A percentile compares a stretch with the other conserved stretches of the same genome.
These are phyloP conservation scores for Cartodere bifasciata DNA, from an alignment of 2,888 invertebrate species.

Conservation along the genomic window DNA sequence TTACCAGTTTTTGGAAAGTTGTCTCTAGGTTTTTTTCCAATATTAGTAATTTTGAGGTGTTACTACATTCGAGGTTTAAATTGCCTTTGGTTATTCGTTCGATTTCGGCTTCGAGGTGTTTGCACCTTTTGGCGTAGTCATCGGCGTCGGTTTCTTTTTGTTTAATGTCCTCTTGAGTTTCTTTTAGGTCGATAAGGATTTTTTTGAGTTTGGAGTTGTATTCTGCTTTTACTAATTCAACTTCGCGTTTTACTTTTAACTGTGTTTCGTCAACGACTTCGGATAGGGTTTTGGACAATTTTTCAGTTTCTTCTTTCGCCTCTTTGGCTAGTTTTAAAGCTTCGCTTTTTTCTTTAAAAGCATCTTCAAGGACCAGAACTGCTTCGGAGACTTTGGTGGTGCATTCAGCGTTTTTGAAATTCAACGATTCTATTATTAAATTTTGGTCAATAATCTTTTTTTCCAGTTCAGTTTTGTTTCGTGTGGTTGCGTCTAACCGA, in stretches of 20 bases:
- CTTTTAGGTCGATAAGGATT: slow-evolving; percentile 43
- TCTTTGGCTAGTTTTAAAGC: slow-evolving; percentile 38
- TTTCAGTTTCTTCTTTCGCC: slow-evolving; percentile 39
- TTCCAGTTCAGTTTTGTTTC: slow-evolving; percentile 31
- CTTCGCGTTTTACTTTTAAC: slow-evolving; percentile 43
- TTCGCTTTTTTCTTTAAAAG: slow-evolving; percentile 42
- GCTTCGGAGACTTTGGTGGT: slow-evolving; percentile 45
- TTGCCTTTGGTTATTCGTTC: slow-evolving; percentile 35
- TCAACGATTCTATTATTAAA: slow-evolving; percentile 30
- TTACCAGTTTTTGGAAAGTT: slow-evolving; percentile 47
- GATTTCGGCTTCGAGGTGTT: slow-evolving; percentile 40
- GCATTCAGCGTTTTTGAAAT: slow-evolving; percentile 37
- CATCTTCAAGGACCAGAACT: slow-evolving; percentile 42
- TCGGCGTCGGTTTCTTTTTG: slow-evolving; percentile 43
- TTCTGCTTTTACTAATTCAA: slow-evolving; percentile 41
- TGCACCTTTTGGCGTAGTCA: slow-evolving; percentile 41
- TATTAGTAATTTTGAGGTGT: slow-evolving; percentile 31
- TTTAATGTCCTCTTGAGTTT: slow-evolving; percentile 43
- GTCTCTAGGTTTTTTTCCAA: slow-evolving; percentile 45
- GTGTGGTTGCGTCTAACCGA: slow-evolving; percentile 24
- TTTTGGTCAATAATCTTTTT: slow-evolving; percentile 33
- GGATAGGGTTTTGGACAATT: slow-evolving; percentile 40
- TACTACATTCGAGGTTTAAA: slow-evolving; percentile 27
- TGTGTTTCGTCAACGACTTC: slow-evolving; percentile 44
- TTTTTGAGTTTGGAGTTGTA: slow-evolving; percentile 46